Evolutionary conservation across 1,140 invertebrate species (phyloP).

Genomic region (Heliconius congener): DNA sequence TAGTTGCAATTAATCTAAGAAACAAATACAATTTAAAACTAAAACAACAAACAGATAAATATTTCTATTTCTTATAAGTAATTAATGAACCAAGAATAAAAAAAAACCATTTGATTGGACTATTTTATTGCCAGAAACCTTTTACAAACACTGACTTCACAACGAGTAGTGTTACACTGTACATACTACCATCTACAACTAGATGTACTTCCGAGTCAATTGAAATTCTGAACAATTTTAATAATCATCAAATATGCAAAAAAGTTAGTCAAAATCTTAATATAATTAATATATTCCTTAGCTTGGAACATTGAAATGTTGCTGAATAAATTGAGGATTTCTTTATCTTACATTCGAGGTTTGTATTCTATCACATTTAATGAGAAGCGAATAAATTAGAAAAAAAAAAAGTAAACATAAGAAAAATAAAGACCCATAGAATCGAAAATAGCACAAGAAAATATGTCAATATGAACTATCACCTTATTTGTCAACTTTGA

Average conservation of each 20-base stretch:
- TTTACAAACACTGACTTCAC: slow-evolving; percentile 76
- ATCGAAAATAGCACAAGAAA: slow-evolving; percentile 72
- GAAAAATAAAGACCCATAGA: slow-evolving; percentile 74
- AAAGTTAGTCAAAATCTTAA: slow-evolving; percentile 72
- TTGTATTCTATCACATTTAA: slow-evolving; percentile 72
- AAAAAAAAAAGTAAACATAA: slow-evolving; percentile 61
- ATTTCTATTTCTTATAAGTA: too few relatives aligned
- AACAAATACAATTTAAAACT: not conserved
- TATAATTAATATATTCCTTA: slow-evolving; percentile 54
- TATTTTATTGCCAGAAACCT: slow-evolving; percentile 81
- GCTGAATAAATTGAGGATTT: slow-evolving; percentile 65
- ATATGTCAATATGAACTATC: slow-evolving; percentile 77
- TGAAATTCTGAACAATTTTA: slow-evolving; percentile 45
- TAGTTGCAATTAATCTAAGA: not conserved
- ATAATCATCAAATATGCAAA: slow-evolving; percentile 48
- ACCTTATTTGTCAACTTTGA: slow-evolving; percentile 78
- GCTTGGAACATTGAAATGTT: slow-evolving; percentile 59
- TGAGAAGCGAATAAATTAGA: slow-evolving; percentile 72
- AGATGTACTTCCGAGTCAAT: slow-evolving; percentile 58
- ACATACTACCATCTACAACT: slow-evolving; percentile 75
- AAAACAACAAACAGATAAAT: not conserved
- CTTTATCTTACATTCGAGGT: slow-evolving; percentile 71
- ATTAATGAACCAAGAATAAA: slow-evolving; percentile 9
- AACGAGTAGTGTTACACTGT: slow-evolving; percentile 70
- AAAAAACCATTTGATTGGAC: slow-evolving; percentile 63